Percentiles rank a stretch among this genome's conserved stretches.
These are phyloP conservation scores for Myripristis murdjan DNA, from an alignment of 2,797 vertebrate species.

Conservation along the genomic window DNA sequence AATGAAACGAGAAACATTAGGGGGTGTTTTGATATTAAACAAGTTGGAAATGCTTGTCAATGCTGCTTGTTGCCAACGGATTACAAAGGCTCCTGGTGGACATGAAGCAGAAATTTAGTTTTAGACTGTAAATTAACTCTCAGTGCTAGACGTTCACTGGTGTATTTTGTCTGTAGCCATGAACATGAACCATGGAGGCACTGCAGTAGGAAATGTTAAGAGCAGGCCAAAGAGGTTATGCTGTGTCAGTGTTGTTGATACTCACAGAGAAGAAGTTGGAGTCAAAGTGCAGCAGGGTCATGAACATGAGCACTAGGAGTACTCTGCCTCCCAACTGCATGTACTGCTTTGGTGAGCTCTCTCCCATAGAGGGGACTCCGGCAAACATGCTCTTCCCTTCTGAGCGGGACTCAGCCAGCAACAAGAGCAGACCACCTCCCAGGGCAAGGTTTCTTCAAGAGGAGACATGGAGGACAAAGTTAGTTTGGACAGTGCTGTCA, in stretches of 20 bases:
- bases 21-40: no score
- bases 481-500: no score
- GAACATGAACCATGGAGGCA: no score
- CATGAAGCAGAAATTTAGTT: no score
- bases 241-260: slow-evolving; percentile 35
- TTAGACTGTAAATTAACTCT: no score
- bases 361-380: slow-evolving; percentile 91
- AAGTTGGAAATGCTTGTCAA: no score
- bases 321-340: slow-evolving; percentile 98
- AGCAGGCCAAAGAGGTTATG: not conserved
- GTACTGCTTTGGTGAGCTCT: slow-evolving; percentile 96
- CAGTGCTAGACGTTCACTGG: no score
- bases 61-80: no score
- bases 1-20: not conserved
- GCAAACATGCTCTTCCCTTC: slow-evolving; percentile 99
- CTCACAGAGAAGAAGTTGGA: slow-evolving; percentile 95
- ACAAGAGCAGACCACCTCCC: slow-evolving; percentile 94
- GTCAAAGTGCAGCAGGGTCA: slow-evolving; percentile 98
- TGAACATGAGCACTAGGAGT: slow-evolving; percentile 98
- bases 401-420: slow-evolving; percentile 95
- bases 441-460: slow-evolving; percentile 93
- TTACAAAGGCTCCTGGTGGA: no score
- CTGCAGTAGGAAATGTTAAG: no score
- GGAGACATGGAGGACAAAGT: slow-evolving; percentile 83
- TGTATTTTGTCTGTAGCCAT: no score